A percentile compares a stretch with the other conserved stretches of the same genome.
These are phyloP conservation scores for Tinamus guttatus DNA, from an alignment of 2,113 vertebrate genomes.

Conservation along the genomic window DNA sequence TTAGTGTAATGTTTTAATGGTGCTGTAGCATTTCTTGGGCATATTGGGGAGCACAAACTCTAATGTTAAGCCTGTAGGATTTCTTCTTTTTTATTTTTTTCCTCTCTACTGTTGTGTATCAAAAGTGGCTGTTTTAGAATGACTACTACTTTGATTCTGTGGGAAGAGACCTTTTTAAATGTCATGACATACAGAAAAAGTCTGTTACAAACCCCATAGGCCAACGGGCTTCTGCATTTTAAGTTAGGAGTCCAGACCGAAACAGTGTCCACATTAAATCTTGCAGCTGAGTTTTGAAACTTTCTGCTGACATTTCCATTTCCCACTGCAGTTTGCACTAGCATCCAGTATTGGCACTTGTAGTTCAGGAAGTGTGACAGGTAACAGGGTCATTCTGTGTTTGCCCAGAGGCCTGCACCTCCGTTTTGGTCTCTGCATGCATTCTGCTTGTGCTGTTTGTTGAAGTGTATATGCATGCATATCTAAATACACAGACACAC, in stretches of 20 bases:
- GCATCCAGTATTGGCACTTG: background rate
- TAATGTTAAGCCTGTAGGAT: background rate
- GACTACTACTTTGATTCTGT: background rate
- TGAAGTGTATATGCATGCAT: rapidly evolving
- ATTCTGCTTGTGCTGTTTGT: background rate
- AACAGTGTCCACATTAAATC: background rate
- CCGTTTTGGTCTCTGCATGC: background rate
- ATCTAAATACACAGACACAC: background rate
- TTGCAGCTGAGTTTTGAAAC: background rate
- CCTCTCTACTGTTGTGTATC: background rate
- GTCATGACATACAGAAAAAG: background rate
- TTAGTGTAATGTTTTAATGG: background rate
- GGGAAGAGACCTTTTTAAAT: background rate
- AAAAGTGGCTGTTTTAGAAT: background rate
- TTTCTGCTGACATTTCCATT: background rate
- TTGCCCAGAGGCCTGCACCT: background rate
- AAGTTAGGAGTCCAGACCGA: background rate
- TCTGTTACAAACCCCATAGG: rapidly evolving
- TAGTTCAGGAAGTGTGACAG: background rate
- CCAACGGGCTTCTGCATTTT: background rate
- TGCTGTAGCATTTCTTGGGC: background rate
- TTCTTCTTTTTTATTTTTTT: background rate
- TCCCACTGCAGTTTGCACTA: background rate
- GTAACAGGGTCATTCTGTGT: background rate
- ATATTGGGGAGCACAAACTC: background rate